Evolutionary conservation across 1,140 invertebrate species (phyloP).

Genomic region (Temnothorax nylanderi): DNA sequence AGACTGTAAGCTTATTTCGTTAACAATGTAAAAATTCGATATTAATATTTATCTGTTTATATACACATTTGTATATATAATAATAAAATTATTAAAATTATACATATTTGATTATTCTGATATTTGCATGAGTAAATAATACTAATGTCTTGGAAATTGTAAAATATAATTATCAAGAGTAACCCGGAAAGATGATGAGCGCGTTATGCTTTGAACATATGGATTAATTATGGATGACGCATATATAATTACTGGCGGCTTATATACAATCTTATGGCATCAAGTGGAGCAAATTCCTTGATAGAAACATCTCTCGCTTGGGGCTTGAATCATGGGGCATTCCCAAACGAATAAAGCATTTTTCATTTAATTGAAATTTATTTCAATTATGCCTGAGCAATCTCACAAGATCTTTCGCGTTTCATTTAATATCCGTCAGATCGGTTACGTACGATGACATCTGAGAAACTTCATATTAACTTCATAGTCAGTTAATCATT

Average conservation of each 20-base stretch:
- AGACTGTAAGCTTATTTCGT: neutral
- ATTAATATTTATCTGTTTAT: no score
- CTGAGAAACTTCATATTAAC: neutral
- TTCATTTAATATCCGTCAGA: neutral
- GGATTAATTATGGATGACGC: neutral
- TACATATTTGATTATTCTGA: neutral
- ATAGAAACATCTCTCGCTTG: constrained; percentile 40
- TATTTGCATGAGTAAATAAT: neutral
- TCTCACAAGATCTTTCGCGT: neutral
- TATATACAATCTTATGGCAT: constrained; percentile 4
- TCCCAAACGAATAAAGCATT: constrained; percentile 35
- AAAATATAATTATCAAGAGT: constrained; percentile 1
- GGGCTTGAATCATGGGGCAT: constrained; percentile 66
- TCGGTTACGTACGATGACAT: neutral
- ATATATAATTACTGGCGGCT: neutral
- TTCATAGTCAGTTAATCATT: neutral
- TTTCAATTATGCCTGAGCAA: constrained; percentile 22
- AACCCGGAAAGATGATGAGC: constrained; percentile 4
- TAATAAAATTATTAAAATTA: neutral
- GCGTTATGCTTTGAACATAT: neutral
- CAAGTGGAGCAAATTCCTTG: constrained; percentile 59
- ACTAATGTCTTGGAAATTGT: neutral
- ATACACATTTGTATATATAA: no score
- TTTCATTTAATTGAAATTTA: constrained; percentile 55
- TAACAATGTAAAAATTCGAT: neutral